phyloP scores from a whole-genome alignment of 1,140 invertebrate species.

The Daktulosphaira vitifoliae region DNA sequence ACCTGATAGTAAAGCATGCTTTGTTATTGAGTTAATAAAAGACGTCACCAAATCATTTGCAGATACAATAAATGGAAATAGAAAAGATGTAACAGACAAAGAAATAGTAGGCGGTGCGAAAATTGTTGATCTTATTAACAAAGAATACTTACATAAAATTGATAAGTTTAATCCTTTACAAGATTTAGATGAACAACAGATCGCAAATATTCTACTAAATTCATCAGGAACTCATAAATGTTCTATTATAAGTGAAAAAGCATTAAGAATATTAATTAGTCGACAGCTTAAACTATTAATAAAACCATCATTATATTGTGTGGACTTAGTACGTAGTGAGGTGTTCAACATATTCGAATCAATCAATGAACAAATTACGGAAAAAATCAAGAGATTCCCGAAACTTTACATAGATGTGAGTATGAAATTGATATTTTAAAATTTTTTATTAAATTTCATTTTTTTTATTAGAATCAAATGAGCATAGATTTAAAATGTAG shows the following conservation, averaged over 20 bases:
- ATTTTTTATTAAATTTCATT: too few relatives aligned
- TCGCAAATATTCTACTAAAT: constrained; percentile 63
- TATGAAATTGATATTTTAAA: too few relatives aligned
- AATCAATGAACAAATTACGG: background rate
- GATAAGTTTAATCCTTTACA: constrained; percentile 55
- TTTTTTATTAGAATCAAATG: too few relatives aligned
- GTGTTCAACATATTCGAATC: constrained; percentile 43
- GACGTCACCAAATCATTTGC: constrained; percentile 54
- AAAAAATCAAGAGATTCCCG: constrained; percentile 8
- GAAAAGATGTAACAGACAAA: constrained; percentile 60
- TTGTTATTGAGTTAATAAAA: constrained; percentile 1
- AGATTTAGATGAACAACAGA: constrained; percentile 54
- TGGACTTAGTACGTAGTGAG: constrained; percentile 66
- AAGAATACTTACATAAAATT: constrained; percentile 56
- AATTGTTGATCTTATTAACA: constrained; percentile 67
- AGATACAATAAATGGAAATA: constrained; percentile 58
- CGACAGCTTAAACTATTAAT: constrained; percentile 58
- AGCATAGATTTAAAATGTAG: too few relatives aligned
- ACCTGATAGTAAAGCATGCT: background rate
- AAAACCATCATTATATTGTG: constrained; percentile 59
- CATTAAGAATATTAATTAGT: constrained; percentile 65
- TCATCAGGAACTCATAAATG: constrained; percentile 59
- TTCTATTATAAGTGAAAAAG: constrained; percentile 62
- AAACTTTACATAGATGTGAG: constrained; percentile 8
- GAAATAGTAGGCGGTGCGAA: constrained; percentile 64